Percentiles rank a stretch among this genome's conserved stretches.
Conservation (phyloP, 2,797 vertebrate genomes). For the Bucorvus abyssinicus region DNA sequence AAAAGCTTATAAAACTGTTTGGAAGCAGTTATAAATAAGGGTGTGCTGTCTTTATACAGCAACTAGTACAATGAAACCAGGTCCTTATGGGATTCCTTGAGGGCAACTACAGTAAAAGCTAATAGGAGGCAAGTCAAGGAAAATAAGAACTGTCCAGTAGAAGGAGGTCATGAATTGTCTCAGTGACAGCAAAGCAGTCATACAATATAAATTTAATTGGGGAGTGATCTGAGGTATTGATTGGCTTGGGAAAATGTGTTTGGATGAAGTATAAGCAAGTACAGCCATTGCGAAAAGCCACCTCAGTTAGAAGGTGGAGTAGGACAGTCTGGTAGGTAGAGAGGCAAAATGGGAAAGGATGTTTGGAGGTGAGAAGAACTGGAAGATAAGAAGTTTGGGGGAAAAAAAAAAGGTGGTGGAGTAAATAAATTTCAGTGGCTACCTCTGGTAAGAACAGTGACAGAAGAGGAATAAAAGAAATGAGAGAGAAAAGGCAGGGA, state of each 20-base stretch:
- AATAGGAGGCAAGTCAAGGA: not conserved
- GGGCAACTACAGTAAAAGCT: not conserved
- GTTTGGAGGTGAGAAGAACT: not conserved
- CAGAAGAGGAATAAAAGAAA: not conserved
- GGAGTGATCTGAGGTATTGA: not conserved
- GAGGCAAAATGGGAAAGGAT: not conserved
- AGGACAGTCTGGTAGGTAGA: not conserved
- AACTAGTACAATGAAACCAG: not conserved
- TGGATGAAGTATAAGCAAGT: not conserved
- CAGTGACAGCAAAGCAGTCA: not conserved
- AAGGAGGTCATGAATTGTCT: not conserved
- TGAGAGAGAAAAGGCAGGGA: not conserved
- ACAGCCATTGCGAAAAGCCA: not conserved
- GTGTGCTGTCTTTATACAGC: not conserved
- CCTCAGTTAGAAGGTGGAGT: not conserved
- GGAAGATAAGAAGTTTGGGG: not conserved
- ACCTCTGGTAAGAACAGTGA: not conserved
- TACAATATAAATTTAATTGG: not conserved
- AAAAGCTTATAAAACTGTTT: not conserved
- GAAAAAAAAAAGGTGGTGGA: not conserved
- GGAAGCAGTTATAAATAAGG: not conserved
- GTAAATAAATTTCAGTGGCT: not conserved
- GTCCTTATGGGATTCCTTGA: not conserved
- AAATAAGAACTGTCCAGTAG: not conserved
- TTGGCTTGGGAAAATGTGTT: not conserved